Percentiles rank a stretch among this genome's conserved stretches.
phyloP scores from a whole-genome alignment of 2,888 invertebrate genomes.

The Orgyia antiqua region DNA sequence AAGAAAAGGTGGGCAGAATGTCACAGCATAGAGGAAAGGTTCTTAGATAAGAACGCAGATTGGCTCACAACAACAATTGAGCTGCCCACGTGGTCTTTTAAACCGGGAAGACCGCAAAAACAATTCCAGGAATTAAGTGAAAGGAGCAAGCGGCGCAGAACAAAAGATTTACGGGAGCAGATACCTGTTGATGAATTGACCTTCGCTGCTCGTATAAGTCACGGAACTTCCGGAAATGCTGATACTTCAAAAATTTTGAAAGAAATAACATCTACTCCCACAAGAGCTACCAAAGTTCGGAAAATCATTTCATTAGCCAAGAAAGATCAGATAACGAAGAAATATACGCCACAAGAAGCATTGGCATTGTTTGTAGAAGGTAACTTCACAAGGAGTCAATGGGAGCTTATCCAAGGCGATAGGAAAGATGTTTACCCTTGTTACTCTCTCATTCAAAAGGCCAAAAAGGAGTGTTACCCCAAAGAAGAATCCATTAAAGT shows the following conservation, averaged over 20 bases:
- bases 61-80: not conserved
- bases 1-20: not conserved
- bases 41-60: not conserved
- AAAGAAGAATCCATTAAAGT: slow-evolving; percentile 1
- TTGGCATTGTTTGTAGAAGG: slow-evolving; percentile 5
- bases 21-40: not conserved
- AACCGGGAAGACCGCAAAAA: not conserved
- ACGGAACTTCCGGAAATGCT: not conserved
- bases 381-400: slow-evolving; percentile 3
- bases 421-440: slow-evolving; percentile 1
- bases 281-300: slow-evolving; percentile 5
- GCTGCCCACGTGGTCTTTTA: not conserved
- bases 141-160: not conserved
- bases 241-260: slow-evolving; percentile 7
- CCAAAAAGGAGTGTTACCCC: slow-evolving; percentile 1
- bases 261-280: slow-evolving; percentile 4
- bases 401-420: not conserved
- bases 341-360: slow-evolving; percentile 3
- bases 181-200: slow-evolving; percentile 5
- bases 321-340: slow-evolving; percentile 1
- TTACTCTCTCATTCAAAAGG: slow-evolving; percentile 1
- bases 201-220: slow-evolving; percentile 1
- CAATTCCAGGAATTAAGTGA: not conserved
- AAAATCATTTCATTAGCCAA: not conserved
- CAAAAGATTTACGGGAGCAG: slow-evolving; percentile 1